Base-by-base conservation (phyloP, 2,113 vertebrate species). In the Anhinga anhinga region DNA sequence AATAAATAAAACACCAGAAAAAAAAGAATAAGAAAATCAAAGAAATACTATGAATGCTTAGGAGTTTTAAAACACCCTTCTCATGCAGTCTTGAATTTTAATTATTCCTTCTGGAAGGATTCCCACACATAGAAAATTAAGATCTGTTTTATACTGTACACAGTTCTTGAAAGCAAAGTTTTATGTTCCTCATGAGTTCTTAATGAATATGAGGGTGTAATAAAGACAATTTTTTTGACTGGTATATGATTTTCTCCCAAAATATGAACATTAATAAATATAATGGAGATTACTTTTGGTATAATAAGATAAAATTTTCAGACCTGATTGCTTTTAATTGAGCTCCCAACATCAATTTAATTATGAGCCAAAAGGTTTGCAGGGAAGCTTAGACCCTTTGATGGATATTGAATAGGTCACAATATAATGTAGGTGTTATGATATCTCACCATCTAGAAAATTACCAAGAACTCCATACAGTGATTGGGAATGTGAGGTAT, bases 381-480 rank as follows among this genome's bases (percentile, higher is more conserved):
- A 63, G 18, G 27, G 23, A 36, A 79, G 9, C 6, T 66, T 82
- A 32, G 19, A 30, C 8, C 40, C 6, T 87, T 63, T 71, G 22
- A 66, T 22, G 2, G 5, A 15, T 65, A 45, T 45, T 47, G 36
- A 53, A 56, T 34, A 40, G 29, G 27, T 19, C 30, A 53, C 9
- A 62, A 34, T 23, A 27, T 15, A 71, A 53, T 47, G 58, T 58
- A 91, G 2, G 7, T 58, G 12, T 55, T 86, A 44, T 0, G 0
- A 44, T 56, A 74, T 61, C 13, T 70, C 7, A 9, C 13, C 7
- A 14, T 27, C 21, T 52, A 40, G 5, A 88, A 65, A 65, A 56
- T 56, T 61, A 62, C 1, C 2, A 62, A 65, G 8, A 52, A 32
- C 4, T 1, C 7, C 5, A 11, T 22, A 13, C 9, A 42, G 14